phyloP scores from a whole-genome alignment of 37 sponge, comb jelly and placozoan genomes.

The Dysidea cf. avara region DNA sequence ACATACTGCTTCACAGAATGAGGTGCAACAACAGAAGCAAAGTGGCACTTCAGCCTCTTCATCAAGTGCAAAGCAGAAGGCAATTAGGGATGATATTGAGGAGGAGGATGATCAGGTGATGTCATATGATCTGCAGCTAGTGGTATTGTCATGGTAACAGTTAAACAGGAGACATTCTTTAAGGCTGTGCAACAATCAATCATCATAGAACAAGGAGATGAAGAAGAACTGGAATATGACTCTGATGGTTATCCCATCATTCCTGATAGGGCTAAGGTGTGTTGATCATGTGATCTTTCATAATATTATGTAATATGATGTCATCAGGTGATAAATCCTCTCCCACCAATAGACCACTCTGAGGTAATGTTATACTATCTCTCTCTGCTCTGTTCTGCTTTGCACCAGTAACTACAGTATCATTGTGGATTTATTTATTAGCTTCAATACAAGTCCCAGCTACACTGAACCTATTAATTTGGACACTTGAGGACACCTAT shows the following conservation, averaged over 20 bases:
- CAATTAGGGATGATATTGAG: slow-evolving; percentile 85
- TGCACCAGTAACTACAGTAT: too few species aligned
- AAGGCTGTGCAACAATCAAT: slow-evolving; percentile 85
- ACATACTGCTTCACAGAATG: not conserved
- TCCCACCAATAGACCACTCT: slow-evolving; percentile 88
- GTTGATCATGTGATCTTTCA: not conserved
- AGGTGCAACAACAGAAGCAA: not conserved
- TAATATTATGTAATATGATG: not conserved
- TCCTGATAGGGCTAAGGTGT: slow-evolving; percentile 66
- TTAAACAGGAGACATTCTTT: slow-evolving; percentile 84
- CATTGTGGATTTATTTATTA: too few species aligned
- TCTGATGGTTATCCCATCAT: slow-evolving; percentile 91
- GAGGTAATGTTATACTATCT: slow-evolving; percentile 42
- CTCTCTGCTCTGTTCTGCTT: too few species aligned
- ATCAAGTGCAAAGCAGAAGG: slow-evolving; percentile 37
- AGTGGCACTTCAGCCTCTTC: not conserved
- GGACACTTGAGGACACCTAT: too few species aligned
- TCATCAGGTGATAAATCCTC: slow-evolving; percentile 79
- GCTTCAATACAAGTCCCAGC: too few species aligned
- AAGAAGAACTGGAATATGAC: slow-evolving; percentile 94
- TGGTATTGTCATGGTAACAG: not conserved
- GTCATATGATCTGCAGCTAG: not conserved
- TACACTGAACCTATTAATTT: too few species aligned
- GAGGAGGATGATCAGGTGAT: slow-evolving; percentile 94
- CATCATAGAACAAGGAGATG: slow-evolving; percentile 73